Base-by-base conservation (phyloP, 1,140 invertebrate genomes). In the Caerostris darwini region DNA sequence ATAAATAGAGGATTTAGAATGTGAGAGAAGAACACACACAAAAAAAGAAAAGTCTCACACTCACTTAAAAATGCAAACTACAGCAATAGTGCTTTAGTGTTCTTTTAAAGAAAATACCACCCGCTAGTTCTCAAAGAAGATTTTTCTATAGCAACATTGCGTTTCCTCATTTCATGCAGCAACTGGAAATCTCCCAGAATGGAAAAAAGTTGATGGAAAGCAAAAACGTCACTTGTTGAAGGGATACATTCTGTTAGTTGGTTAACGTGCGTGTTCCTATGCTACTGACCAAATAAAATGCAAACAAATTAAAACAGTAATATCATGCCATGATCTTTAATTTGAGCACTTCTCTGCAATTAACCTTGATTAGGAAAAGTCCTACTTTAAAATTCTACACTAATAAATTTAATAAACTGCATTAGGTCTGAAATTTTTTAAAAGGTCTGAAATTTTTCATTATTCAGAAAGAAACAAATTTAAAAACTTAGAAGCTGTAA, bases 11-110 rank as follows among this genome's bases (percentile, higher is more conserved):
- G 88, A 90, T 90, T 90, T 90, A 90, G 69, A 90, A 90, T 77
- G 67, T 57, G 50, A 77, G 56, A 90, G 12, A 19, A 77, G 56
- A n/a, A 69, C 14, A 53, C 82, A 34, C 34, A 2, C 34, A 58
- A 69, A 90, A 50, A 90, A 67, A 12, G 8, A 69, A 34, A 34
- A 10, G 67, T 77, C 19, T 90, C 57, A 56, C 7, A 34, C 57
- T 90, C 64, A 58, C 69, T 90, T 88, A 90, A 71, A 90, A 90
- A 90, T 90, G 88, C 67, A 90, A 90, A 90, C 64, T 90, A 61
- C 64, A 50, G 67, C 88, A 77, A 67, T 88, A 88, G 50, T 19
- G 88, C 67, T 77, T 77, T 88, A 88, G 86, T 53, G 34, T 88
- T 67, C 86, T 88, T 67, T 85, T 57, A 88, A 17, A 88, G 83